Conservation (phyloP, 92 coral and sea anemone genomes). For the Epizoanthus rinbou region DNA sequence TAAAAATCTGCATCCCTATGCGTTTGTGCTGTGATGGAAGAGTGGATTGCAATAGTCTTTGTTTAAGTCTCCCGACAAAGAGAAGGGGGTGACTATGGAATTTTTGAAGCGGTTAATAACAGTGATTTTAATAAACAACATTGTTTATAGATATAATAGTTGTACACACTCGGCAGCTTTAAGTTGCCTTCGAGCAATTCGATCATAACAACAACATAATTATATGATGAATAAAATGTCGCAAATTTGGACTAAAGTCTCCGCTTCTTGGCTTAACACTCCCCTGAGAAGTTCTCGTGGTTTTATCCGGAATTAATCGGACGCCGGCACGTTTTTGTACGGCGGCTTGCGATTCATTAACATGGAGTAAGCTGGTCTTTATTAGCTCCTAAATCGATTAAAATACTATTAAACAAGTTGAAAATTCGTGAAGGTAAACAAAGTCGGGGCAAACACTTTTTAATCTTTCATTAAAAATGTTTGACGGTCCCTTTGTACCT, state of each 20-base stretch:
- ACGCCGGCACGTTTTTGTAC: slow-evolving; percentile 9
- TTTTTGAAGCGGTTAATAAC: slow-evolving; percentile 4
- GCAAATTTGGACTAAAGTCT: background rate
- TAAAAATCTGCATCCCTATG: background rate
- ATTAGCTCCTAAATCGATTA: slow-evolving; percentile 2
- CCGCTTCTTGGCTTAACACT: background rate
- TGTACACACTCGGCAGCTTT: background rate
- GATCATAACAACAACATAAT: background rate
- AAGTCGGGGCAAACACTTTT: background rate
- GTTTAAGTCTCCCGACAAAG: slow-evolving; percentile 34
- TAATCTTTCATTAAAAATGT: slow-evolving; percentile 7
- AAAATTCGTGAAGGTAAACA: slow-evolving; percentile 1
- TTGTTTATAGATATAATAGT: slow-evolving; percentile 1
- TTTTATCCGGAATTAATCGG: slow-evolving; percentile 30
- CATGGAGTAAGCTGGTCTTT: slow-evolving; percentile 6
- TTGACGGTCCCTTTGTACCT: slow-evolving; percentile 36
- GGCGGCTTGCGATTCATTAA: background rate
- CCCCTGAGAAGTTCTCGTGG: slow-evolving; percentile 19
- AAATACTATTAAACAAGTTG: slow-evolving; percentile 1
- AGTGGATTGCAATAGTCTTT: background rate
- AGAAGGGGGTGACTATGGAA: slow-evolving; percentile 17
- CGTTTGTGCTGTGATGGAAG: background rate
- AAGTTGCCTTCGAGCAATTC: background rate
- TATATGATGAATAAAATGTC: background rate
- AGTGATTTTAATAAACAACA: slow-evolving; percentile 18